Evolutionary conservation across 1,140 invertebrate genomes (phyloP).

Genomic region (Tetraneura akinire): DNA sequence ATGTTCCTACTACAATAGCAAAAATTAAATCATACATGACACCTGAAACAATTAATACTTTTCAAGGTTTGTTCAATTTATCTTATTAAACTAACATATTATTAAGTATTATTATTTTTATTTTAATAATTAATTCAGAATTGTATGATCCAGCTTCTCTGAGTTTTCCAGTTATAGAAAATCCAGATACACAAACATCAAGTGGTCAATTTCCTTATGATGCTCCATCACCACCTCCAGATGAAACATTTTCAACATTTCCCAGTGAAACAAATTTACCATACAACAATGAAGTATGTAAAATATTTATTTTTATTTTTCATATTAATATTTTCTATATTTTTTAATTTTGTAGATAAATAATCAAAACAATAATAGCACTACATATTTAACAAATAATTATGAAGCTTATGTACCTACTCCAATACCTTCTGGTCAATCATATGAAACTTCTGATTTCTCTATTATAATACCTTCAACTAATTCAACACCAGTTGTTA

Average conservation of each 20-base stretch:
- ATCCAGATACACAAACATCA: slow-evolving; percentile 18
- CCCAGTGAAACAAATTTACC: not conserved
- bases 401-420: slow-evolving; percentile 48
- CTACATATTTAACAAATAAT: not conserved
- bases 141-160: slow-evolving; percentile 33
- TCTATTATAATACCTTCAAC: slow-evolving; percentile 7
- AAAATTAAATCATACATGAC: slow-evolving; percentile 5
- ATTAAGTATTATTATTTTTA: not conserved
- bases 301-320: not conserved
- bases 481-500: not conserved
- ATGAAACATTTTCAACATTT: slow-evolving; percentile 34
- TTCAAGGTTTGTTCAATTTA: slow-evolving; percentile 27
- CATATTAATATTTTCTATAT: not conserved
- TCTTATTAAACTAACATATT: not conserved
- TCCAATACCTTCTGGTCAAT: slow-evolving; percentile 43
- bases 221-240: slow-evolving; percentile 46
- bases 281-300: slow-evolving; percentile 30
- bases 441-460: slow-evolving; percentile 8
- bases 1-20: not conserved
- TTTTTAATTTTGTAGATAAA: slow-evolving; percentile 4
- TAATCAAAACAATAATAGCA: slow-evolving; percentile 10
- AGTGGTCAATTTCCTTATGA: slow-evolving; percentile 35
- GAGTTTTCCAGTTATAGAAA: slow-evolving; percentile 34
- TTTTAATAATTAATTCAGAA: slow-evolving; percentile 6
- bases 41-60: slow-evolving; percentile 23